A percentile compares a stretch with the other conserved stretches of the same genome.
These are phyloP conservation scores for Nomada hirtipes DNA, from an alignment of 2,888 invertebrate genomes.

Conservation along the genomic window DNA sequence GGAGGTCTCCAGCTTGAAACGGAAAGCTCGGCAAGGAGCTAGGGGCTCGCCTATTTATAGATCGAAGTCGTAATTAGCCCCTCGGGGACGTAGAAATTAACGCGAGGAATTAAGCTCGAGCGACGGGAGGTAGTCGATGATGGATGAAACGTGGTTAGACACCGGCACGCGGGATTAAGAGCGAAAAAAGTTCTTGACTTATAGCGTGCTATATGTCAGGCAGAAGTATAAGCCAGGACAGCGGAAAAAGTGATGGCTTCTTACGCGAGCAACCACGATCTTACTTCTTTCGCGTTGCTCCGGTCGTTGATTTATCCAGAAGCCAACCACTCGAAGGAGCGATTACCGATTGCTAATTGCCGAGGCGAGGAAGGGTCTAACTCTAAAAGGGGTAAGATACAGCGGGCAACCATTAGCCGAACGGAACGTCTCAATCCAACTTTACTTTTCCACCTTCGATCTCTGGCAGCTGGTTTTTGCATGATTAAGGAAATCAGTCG, in stretches of 20 bases:
- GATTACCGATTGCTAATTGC: constrained; percentile 11
- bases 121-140: constrained; percentile 46
- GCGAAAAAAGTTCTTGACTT: constrained; percentile 18
- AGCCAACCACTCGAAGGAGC: background rate
- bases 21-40: background rate
- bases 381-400: no score
- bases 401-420: background rate
- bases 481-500: constrained; percentile 45
- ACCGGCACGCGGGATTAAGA: constrained; percentile 13
- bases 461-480: constrained; percentile 32
- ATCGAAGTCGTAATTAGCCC: constrained; percentile 53
- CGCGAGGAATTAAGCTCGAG: constrained; percentile 54
- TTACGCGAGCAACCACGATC: background rate
- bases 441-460: constrained; percentile 21
- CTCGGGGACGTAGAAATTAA: constrained; percentile 59
- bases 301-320: background rate
- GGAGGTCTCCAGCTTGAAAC: background rate
- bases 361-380: background rate
- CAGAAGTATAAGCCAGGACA: background rate
- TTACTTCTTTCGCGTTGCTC: background rate
- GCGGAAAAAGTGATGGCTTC: background rate
- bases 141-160: constrained; percentile 47
- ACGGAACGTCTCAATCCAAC: constrained; percentile 49
- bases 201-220: constrained; percentile 19
- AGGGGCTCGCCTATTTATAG: constrained; percentile 50